Evolutionary conservation across 2,888 invertebrate species (phyloP).

Genomic region (Lordiphosa andalusiaca): DNA sequence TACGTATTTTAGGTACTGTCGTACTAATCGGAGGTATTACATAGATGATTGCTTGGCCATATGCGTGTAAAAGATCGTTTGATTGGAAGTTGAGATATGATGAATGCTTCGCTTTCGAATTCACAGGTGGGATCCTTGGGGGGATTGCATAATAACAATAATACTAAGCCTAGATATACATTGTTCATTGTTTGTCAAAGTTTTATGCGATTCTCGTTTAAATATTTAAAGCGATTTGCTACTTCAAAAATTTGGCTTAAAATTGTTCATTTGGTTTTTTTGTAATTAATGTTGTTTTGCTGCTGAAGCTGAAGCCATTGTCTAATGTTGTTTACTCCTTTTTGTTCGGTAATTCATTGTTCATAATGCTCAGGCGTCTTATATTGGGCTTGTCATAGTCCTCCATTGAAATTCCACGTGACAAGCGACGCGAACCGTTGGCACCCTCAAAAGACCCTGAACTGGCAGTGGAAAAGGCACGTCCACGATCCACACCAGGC

Average conservation of each 20-base stretch:
- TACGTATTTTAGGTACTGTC: slow-evolving; percentile 61
- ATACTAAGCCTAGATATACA: slow-evolving; percentile 39
- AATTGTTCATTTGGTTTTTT: slow-evolving; percentile 35
- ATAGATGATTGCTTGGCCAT: slow-evolving; percentile 55
- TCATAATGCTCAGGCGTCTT: slow-evolving; percentile 85
- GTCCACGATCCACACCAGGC: slow-evolving; percentile 88
- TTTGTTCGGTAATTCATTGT: slow-evolving; percentile 83
- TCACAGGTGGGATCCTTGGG: slow-evolving; percentile 57
- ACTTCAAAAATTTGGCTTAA: slow-evolving; percentile 50
- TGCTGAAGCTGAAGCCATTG: slow-evolving; percentile 22
- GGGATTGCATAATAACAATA: slow-evolving; percentile 40
- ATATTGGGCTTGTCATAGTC: slow-evolving; percentile 91
- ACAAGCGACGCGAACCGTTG: slow-evolving; percentile 81
- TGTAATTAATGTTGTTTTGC: slow-evolving; percentile 38
- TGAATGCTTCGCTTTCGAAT: slow-evolving; percentile 50
- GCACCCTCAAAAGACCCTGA: slow-evolving; percentile 81
- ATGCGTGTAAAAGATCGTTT: slow-evolving; percentile 30
- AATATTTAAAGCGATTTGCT: slow-evolving; percentile 27
- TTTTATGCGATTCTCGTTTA: slow-evolving; percentile 13
- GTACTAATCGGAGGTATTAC: slow-evolving; percentile 70
- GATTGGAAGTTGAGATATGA: slow-evolving; percentile 60
- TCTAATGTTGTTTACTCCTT: slow-evolving; percentile 64
- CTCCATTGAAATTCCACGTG: slow-evolving; percentile 88
- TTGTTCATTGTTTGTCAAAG: slow-evolving; percentile 8
- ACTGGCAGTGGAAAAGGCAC: slow-evolving; percentile 82